A percentile compares a stretch with the other conserved stretches of the same genome.
Conservation (phyloP, 2,113 vertebrate genomes). For the Psittacula cyanocephala region DNA sequence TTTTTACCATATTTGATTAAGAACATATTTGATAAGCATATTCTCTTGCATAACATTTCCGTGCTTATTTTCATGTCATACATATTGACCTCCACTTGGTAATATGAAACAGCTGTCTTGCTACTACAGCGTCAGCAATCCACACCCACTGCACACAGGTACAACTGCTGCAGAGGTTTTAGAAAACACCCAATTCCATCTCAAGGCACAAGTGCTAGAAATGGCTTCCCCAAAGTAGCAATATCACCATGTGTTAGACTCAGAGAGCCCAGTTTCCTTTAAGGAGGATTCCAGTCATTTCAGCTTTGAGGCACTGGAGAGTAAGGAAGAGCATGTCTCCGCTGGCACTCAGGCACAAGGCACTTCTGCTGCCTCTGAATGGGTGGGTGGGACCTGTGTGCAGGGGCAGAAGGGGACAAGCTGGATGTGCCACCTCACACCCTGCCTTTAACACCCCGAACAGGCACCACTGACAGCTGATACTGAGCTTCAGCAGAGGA, state of each 20-base stretch:
- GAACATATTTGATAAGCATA: neutral
- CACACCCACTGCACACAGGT: neutral
- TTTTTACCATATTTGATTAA: neutral
- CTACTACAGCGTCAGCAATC: neutral
- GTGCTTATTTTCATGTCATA: neutral
- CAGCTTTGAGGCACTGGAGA: neutral
- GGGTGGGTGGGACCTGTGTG: neutral
- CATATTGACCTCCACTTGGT: neutral
- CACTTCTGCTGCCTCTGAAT: neutral
- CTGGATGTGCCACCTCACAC: neutral
- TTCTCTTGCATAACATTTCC: neutral
- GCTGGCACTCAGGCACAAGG: neutral
- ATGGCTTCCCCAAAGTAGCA: neutral
- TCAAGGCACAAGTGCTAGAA: neutral
- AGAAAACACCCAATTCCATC: neutral
- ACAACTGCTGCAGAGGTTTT: neutral
- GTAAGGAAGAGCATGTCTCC: neutral
- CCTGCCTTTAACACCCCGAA: neutral
- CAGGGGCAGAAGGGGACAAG: neutral
- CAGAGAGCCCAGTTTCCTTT: neutral
- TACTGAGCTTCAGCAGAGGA: neutral
- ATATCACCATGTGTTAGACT: neutral
- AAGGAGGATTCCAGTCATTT: neutral
- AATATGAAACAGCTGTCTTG: accelerated
- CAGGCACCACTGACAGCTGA: neutral